Evolutionary conservation across 2,888 invertebrate genomes (phyloP).

Genomic region (Caenorhabditis sp.): DNA sequence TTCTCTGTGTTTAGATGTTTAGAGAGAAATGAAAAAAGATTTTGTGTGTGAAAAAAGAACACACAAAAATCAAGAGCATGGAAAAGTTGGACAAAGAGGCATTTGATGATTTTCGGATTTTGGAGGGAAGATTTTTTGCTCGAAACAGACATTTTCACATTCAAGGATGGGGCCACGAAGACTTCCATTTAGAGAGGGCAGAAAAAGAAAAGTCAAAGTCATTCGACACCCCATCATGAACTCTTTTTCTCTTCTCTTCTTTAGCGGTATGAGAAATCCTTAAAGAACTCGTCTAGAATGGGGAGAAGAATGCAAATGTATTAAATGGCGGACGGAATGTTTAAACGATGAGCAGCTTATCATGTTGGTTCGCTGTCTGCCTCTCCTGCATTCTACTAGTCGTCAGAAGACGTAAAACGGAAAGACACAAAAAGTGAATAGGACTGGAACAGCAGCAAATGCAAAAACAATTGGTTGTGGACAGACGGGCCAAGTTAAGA

Average conservation of each 20-base stretch:
- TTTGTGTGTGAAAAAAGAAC: conserved; percentile 59
- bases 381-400: conserved; percentile 17
- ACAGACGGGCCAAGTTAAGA: conserved; percentile 63
- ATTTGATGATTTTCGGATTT: conserved; percentile 62
- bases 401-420: conserved; percentile 34
- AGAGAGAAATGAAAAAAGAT: conserved; percentile 37
- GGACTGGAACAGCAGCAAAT: conserved; percentile 60
- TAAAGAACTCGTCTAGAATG: conserved; percentile 21
- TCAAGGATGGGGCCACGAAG: conserved; percentile 16
- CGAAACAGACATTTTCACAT: conserved; percentile 50
- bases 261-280: conserved; percentile 29
- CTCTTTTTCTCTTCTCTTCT: conserved; percentile 32
- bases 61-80: conserved; percentile 60
- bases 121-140: conserved; percentile 41
- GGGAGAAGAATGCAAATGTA: conserved; percentile 10
- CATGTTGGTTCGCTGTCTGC: conserved; percentile 28
- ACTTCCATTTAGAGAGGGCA: conserved; percentile 22
- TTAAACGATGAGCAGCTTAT: conserved; percentile 40
- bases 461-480: conserved; percentile 68
- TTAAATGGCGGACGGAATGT: conserved; percentile 26
- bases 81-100: conserved; percentile 63
- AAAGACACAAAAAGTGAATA: conserved; percentile 52
- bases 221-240: conserved; percentile 53
- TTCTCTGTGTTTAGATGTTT: conserved; percentile 45
- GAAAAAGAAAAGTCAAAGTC: conserved; percentile 25